phyloP scores from a whole-genome alignment of 2,797 vertebrate genomes.

The Hippopotamyrus pictus region DNA sequence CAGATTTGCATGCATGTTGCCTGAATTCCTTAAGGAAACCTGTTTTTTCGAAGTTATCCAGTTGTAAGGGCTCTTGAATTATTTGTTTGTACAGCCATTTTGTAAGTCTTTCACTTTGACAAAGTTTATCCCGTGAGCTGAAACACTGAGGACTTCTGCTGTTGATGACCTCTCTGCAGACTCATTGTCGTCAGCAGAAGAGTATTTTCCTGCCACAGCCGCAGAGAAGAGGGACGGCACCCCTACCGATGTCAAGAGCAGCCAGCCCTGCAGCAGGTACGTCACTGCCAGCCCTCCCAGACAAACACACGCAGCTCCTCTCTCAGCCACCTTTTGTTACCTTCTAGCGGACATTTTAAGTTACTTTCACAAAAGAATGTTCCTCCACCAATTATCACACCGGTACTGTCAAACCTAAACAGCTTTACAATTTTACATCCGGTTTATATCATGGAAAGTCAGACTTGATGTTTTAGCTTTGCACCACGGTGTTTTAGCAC shows the following conservation, averaged over 20 bases:
- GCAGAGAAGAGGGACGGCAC: slow-evolving; percentile 36
- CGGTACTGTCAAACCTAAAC: slow-evolving; percentile 20
- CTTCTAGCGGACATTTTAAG: not conserved
- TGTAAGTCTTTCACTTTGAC: slow-evolving; percentile 52
- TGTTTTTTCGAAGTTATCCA: not conserved
- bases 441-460: not conserved
- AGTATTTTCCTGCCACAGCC: slow-evolving; percentile 58
- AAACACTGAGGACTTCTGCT: slow-evolving; percentile 42
- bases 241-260: slow-evolving; percentile 53
- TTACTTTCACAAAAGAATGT: not conserved
- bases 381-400: not conserved
- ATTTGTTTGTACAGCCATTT: slow-evolving; percentile 30
- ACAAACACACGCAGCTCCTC: not conserved
- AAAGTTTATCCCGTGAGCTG: slow-evolving; percentile 17
- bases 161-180: slow-evolving; percentile 80
- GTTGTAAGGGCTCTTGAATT: not conserved
- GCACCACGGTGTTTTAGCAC: slow-evolving; percentile 42
- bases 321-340: not conserved
- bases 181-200: slow-evolving; percentile 74
- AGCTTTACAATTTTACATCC: not conserved
- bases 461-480: slow-evolving; percentile 15
- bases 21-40: not conserved
- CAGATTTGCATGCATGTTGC: not conserved
- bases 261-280: slow-evolving; percentile 41
- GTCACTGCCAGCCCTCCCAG: not conserved